phyloP scores from a whole-genome alignment of 35 echinoderm and acorn worm genomes.

The Diadema setosum region DNA sequence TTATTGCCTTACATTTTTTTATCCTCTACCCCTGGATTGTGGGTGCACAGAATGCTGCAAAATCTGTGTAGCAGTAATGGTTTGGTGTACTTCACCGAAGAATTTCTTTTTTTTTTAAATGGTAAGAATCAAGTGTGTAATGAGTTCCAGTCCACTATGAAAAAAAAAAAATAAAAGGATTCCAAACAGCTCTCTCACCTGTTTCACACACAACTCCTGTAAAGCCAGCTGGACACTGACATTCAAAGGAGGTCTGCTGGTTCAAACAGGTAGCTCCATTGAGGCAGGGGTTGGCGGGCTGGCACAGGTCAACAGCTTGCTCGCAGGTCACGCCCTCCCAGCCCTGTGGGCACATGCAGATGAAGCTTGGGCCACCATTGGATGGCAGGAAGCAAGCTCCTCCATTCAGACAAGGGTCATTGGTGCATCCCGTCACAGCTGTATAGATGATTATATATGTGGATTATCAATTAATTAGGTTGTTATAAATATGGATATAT shows the following conservation, averaged over 20 bases:
- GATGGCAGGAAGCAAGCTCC: background rate
- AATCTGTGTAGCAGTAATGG: too few species aligned
- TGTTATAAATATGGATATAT: too few species aligned
- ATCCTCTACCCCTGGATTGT: too few species aligned
- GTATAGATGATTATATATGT: background rate
- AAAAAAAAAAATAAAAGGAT: too few species aligned
- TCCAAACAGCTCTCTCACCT: background rate
- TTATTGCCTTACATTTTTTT: too few species aligned
- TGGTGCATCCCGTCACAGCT: background rate
- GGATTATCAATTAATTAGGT: too few species aligned
- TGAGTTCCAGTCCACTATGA: too few species aligned
- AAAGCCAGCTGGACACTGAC: constrained; percentile 20
- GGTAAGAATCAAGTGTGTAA: too few species aligned
- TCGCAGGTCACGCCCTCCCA: background rate
- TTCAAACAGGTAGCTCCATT: constrained; percentile 36
- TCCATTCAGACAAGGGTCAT: constrained; percentile 3
- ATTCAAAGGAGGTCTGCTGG: constrained; percentile 4
- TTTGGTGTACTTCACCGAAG: too few species aligned
- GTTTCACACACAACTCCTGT: constrained; percentile 37
- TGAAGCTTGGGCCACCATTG: background rate
- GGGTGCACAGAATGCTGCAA: too few species aligned
- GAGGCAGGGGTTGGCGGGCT: background rate
- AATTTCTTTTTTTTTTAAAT: too few species aligned
- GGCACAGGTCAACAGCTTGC: background rate
- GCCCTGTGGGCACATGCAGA: background rate